Evolutionary conservation across 2,888 invertebrate genomes (phyloP), one percentile per base, ranked within the genome.

Genomic region (Athalia rosae): DNA sequence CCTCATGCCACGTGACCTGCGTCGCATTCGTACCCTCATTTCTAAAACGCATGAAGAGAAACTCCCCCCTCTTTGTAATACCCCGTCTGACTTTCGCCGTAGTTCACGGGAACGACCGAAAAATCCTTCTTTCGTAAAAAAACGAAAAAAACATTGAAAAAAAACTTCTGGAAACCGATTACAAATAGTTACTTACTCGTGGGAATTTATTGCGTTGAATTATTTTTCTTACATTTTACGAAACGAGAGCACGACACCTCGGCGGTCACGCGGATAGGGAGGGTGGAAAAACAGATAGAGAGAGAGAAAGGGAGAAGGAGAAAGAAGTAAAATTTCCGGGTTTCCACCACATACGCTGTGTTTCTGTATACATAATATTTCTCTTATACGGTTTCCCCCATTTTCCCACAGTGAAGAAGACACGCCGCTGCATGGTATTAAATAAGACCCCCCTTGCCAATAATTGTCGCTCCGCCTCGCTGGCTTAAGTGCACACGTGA

Each of bases 391-490:
- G 56, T 63, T 58, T 71, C 45, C 71, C 71, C 71, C 41, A 71
- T 71, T 71, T 71, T 71, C 71, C 71, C 71, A 71, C 71, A 71
- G 15, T 71, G 45, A 58, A 28, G 28, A 28, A 71, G 58, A 58
- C 56, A 71, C 58, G 45, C 71, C 56, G 71, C 58, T 15, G 4
- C 56, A 9, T 13, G 6, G 15, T 64, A 28, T 28, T 28, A 28
- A 28, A 28, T 28, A 28, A 28, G 28, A 28, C 28, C 28, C 28
- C 28, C 28, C 58, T 43, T 56, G 71, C 71, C 58, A 71, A 71
- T 71, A 58, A 71, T 71, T 71, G 71, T 71, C 71, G 71, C 71
- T 71, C 43, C 58, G 53, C 71, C 58, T 71, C 71, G 71, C 45
- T 71, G 58, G 56, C 58, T 58, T 58, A 58, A 56, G 71, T 71